Conservation (phyloP, 2,888 invertebrate species). For the Cistogaster globosa region DNA sequence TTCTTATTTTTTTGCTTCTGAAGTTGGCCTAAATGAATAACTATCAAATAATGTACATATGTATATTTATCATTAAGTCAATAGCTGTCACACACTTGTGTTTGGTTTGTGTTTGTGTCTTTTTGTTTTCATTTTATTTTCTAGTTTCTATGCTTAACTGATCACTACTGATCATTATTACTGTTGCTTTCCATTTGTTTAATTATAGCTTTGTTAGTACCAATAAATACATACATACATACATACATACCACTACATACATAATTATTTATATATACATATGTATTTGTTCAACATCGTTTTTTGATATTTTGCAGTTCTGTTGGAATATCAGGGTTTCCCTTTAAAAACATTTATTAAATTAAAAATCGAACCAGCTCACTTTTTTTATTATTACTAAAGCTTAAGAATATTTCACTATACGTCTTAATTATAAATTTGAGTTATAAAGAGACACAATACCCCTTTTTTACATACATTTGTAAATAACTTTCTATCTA, state of each 20-base stretch:
- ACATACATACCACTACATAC: neutral
- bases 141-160: slow-evolving; percentile 57
- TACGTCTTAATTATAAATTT: too few species aligned
- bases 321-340: neutral
- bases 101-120: slow-evolving; percentile 19
- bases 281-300: slow-evolving; percentile 32
- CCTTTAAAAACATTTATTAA: too few species aligned
- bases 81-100: slow-evolving; percentile 55
- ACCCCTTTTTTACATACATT: too few species aligned
- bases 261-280: slow-evolving; percentile 1
- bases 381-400: too few species aligned
- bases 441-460: too few species aligned
- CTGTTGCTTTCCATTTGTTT: slow-evolving; percentile 49
- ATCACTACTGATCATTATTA: slow-evolving; percentile 46
- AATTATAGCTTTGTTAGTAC: slow-evolving; percentile 39
- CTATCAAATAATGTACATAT: slow-evolving; percentile 8
- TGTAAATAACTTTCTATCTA: too few species aligned
- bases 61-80: slow-evolving; percentile 42
- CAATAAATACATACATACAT: neutral
- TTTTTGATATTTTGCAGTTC: neutral
- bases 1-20: slow-evolving; percentile 25
- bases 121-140: slow-evolving; percentile 17
- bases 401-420: too few species aligned
- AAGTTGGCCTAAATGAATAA: slow-evolving; percentile 48
- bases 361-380: too few species aligned